Percentiles rank a stretch among this genome's conserved stretches.
These are phyloP conservation scores for Callithrix jacchus DNA, from an alignment of 2,113 vertebrate species.

Conservation along the genomic window DNA sequence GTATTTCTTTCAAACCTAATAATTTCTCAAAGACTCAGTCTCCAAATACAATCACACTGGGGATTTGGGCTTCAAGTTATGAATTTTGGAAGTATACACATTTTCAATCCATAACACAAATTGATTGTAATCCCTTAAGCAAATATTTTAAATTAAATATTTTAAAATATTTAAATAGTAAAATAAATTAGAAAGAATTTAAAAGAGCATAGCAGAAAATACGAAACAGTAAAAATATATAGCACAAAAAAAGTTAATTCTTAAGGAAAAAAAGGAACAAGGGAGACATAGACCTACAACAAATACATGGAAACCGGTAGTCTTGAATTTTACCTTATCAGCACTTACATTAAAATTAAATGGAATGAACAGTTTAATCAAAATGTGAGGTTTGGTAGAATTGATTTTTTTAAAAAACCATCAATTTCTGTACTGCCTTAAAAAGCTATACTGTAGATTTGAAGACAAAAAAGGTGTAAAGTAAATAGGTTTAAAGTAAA, in stretches of 20 bases:
- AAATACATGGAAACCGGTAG: background rate
- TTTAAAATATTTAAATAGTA: background rate
- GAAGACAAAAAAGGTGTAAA: background rate
- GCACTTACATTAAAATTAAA: background rate
- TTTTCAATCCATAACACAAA: background rate
- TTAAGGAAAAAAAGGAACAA: background rate
- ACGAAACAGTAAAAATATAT: background rate
- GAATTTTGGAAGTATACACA: background rate
- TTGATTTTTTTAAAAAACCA: background rate
- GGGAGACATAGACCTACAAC: background rate
- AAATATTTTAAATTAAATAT: too few species aligned
- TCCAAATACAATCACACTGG: background rate
- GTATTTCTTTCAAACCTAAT: background rate
- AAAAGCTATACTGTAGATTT: background rate
- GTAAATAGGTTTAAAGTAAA: background rate
- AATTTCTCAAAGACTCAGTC: background rate
- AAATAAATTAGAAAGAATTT: background rate
- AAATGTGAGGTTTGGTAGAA: background rate
- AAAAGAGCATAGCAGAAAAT: background rate
- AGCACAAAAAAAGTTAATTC: background rate
- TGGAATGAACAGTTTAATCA: background rate
- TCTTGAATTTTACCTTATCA: background rate
- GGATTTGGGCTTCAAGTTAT: background rate
- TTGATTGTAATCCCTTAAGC: background rate
- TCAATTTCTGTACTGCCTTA: background rate